Evolutionary conservation across 92 coral and sea anemone genomes (phyloP), one percentile per base, ranked within the genome.

Genomic region (Ricordea florida): DNA sequence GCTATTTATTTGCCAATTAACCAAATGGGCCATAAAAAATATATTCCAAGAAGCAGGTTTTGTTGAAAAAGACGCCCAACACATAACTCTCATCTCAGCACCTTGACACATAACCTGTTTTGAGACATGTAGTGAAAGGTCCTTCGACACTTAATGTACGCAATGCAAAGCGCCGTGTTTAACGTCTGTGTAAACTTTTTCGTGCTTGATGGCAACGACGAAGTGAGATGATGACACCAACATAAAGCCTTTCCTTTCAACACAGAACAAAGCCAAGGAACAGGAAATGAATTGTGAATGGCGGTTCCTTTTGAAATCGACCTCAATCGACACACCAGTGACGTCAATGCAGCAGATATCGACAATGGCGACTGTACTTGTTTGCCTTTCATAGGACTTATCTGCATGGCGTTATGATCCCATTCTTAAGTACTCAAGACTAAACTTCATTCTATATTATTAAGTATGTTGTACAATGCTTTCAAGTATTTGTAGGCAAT

Each of bases 251-350:
- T 67, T 49, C 74, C 36, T 66, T 67, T 67, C 60, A 67, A 25
- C 11, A 47, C 15, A 25, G 56, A 63, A 57, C 50, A 81, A 81
- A 52, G 69, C 72, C 59, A n/a, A 18, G 58, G 5, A 60, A 62
- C 74, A 63, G 53, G 70, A 72, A 72, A 51, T 72, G 75, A 67
- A 67, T 25, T 67, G 40, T 20, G 17, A 18, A 42, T 62, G 57
- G 66, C 87, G 87, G 87, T 52, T 14, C 22, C 75, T 46, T 81
- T 81, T 81, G 86, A 80, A 37, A 50, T 61, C 27, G 18, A n/a
- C 66, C 35, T 7, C 38, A 37, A 40, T 22, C 41, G 75, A 63
- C 87, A 69, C 36, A 38, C n/a, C 32, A 21, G 32, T 81, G 87
- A 81, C 87, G 87, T 62, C 78, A 72, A 34, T 52, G 29, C 34